Conservation (phyloP, 2,113 vertebrate species). For the Laterallus jamaicensis region DNA sequence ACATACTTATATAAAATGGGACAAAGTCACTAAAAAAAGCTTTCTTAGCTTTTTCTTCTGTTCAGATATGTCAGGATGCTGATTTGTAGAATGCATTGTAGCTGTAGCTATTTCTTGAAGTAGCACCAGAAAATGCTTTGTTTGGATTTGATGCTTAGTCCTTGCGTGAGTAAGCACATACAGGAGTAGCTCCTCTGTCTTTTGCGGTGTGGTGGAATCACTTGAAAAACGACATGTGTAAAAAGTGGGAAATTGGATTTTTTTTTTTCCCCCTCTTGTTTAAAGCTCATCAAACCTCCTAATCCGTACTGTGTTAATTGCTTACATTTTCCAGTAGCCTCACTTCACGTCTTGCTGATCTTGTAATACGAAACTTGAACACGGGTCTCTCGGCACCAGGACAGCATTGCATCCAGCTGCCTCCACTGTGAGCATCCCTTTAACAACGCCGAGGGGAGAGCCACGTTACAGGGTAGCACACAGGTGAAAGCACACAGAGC, state of each 20-base stretch:
- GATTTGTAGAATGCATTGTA: background rate
- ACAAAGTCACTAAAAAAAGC: background rate
- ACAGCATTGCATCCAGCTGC: background rate
- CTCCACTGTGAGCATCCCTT: background rate
- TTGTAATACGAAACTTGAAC: conserved; percentile 39
- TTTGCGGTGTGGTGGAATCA: background rate
- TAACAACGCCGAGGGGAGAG: background rate
- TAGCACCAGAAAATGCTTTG: conserved; percentile 37
- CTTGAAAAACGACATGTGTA: background rate
- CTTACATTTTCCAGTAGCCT: conserved; percentile 10
- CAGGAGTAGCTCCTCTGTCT: background rate
- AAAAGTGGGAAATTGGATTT: conserved; percentile 18
- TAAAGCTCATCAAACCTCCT: conserved; percentile 44
- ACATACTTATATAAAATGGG: conserved; percentile 19
- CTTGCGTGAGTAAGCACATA: background rate
- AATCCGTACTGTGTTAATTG: conserved; percentile 37
- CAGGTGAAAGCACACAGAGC: background rate
- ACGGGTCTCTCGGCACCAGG: background rate
- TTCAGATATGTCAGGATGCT: background rate
- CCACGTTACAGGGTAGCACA: background rate
- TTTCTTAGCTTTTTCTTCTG: conserved; percentile 23
- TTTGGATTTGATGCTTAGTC: background rate
- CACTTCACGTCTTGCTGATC: conserved; percentile 42
- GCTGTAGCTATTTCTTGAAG: background rate
- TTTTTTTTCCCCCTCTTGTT: background rate